phyloP scores from a whole-genome alignment of 2,888 invertebrate species.

The Rapana venosa region DNA sequence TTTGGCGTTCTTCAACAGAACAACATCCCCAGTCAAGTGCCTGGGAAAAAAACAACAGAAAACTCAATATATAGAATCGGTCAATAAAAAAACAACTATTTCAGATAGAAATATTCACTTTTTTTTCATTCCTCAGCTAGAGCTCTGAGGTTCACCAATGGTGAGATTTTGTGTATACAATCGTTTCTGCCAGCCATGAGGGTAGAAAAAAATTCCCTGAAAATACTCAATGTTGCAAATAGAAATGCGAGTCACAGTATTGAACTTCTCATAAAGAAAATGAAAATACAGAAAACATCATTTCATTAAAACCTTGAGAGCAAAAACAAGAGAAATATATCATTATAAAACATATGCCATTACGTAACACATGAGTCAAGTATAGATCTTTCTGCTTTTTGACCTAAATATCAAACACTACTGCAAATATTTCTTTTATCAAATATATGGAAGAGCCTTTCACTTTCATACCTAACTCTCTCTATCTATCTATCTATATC shows the following conservation, averaged over 20 bases:
- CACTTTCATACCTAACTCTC: not conserved
- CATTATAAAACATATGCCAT: not conserved
- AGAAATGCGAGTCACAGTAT: too few species aligned
- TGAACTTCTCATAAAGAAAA: too few species aligned
- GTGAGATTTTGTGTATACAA: too few species aligned
- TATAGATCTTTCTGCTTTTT: not conserved
- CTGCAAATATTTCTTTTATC: not conserved
- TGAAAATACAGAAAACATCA: not conserved
- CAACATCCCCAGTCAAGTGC: constrained; percentile 71
- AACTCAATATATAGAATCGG: not conserved
- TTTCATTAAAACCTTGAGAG: too few species aligned
- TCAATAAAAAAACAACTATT: not conserved
- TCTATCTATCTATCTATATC: not conserved
- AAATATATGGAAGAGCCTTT: not conserved
- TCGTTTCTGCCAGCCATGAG: too few species aligned
- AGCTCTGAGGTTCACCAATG: too few species aligned
- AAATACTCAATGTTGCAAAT: too few species aligned
- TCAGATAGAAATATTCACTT: not conserved
- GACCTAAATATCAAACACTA: not conserved
- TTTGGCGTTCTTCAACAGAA: constrained; percentile 73
- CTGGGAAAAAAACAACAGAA: constrained; percentile 58
- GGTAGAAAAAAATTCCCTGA: not conserved
- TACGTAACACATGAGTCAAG: not conserved
- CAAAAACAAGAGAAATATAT: not conserved
- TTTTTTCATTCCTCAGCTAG: too few species aligned